Conservation (phyloP, 2,113 vertebrate genomes). For the Caloenas nicobarica region DNA sequence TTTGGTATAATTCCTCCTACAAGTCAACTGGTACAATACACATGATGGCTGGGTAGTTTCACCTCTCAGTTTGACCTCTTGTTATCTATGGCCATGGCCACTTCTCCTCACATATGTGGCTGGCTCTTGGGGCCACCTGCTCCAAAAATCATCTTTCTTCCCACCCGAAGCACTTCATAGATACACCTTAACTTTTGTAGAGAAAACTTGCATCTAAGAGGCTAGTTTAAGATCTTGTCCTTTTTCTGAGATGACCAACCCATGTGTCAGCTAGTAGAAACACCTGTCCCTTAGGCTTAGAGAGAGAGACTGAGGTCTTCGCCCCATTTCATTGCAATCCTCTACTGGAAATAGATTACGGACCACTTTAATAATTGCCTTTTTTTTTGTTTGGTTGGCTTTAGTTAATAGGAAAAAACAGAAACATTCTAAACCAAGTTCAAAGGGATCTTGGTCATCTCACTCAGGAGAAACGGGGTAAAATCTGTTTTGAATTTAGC, state of each 20-base stretch:
- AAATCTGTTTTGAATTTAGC: constrained; percentile 64
- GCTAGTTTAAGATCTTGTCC: not conserved
- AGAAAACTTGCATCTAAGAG: not conserved
- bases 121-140: not conserved
- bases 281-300: not conserved
- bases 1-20: not conserved
- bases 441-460: constrained; percentile 52
- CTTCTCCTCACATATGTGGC: not conserved
- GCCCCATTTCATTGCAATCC: not conserved
- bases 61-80: not conserved
- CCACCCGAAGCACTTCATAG: not conserved
- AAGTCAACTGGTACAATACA: not conserved
- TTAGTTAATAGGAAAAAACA: constrained; percentile 16
- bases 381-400: constrained; percentile 39
- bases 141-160: not conserved
- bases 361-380: constrained; percentile 9
- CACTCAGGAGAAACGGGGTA: constrained; percentile 23
- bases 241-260: not conserved
- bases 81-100: not conserved
- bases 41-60: not conserved
- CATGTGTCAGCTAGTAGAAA: not conserved
- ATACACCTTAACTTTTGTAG: not conserved
- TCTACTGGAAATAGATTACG: not conserved
- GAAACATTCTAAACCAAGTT: constrained; percentile 42
- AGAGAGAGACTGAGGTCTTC: not conserved